A percentile compares a stretch with the other conserved stretches of the same genome.
These are phyloP conservation scores for Semibalanus balanoides DNA, from an alignment of 1,140 invertebrate genomes.

Conservation along the genomic window DNA sequence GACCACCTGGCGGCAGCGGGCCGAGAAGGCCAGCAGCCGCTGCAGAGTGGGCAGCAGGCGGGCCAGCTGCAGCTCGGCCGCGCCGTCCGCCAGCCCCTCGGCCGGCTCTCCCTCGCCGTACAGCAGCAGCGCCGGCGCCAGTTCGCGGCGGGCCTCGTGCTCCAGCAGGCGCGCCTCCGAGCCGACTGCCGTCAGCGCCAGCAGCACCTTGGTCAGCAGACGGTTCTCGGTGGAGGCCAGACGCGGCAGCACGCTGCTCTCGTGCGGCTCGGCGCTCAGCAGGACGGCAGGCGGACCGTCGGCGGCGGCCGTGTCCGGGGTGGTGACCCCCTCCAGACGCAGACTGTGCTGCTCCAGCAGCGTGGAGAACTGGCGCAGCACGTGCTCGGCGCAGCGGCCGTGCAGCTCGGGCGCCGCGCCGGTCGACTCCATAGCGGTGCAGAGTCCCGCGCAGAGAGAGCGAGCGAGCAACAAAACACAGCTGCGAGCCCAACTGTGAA, in stretches of 20 bases:
- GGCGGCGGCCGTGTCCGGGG: no score
- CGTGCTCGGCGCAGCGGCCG: neutral
- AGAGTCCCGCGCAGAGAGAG: no score
- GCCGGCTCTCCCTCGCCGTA: conserved; percentile 42
- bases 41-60: conserved; percentile 41
- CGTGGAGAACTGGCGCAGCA: neutral
- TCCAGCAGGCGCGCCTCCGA: conserved; percentile 7
- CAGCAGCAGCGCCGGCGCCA: conserved; percentile 34
- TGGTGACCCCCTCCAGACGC: neutral
- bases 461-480: no score
- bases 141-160: conserved; percentile 1
- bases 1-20: conserved; percentile 47
- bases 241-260: neutral
- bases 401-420: neutral
- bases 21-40: conserved; percentile 47
- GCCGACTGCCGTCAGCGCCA: conserved; percentile 11
- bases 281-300: neutral
- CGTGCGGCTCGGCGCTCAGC: neutral
- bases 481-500: no score
- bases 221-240: neutral
- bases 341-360: neutral
- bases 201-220: conserved; percentile 12
- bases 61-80: conserved; percentile 36
- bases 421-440: no score
- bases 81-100: conserved; percentile 30